Evolutionary conservation across 2,888 invertebrate genomes (phyloP), one percentile per base, ranked within the genome.

Genomic region (Molanna angustata): DNA sequence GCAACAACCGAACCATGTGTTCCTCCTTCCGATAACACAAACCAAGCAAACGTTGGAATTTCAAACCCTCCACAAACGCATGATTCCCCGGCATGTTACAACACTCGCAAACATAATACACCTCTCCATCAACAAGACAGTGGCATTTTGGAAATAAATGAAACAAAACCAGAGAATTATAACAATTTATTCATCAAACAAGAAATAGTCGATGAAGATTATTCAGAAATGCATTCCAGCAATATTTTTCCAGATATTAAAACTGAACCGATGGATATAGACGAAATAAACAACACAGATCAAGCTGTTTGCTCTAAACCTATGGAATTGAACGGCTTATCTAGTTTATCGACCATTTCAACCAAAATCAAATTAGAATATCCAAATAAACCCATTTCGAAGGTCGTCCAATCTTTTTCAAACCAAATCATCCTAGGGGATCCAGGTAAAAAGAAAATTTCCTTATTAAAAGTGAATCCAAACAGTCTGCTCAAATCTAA

Each of bases 391-490:
- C 6, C 4, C 11, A 27, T 27, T 7, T 27, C 27, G 6, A 27
- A 11, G 11, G 11, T 7, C 4, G 11, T 27, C 11, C 6, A 7
- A 7, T 27, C 27, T 27, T 7, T 7, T 27, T 27, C 27, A 27
- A 11, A 27, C 6, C 4, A 27, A 11, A 7, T 11, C 11, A 4
- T 27, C 4, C 27, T 35, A 9, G 13, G 66, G 17, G 70, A 67
- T 21, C 13, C 18, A 3, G n/a, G 21, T 40, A 68, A 65, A 47
- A 72, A 70, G 48, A 64, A 68, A 0, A 61, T 69, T 0, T 72
- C 73, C 0, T 32, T 73, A 4, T 32, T 73, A 0, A 74, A 72
- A 40, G 72, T 74, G 0, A 73, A 72, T 61, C 64, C 72, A 0
- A 70, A 69, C 18, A 69, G 62, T 60, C 62, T 67, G 50, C 52